Base-by-base conservation (phyloP, 1,140 invertebrate species). In the Drosophila paulistorum region DNA sequence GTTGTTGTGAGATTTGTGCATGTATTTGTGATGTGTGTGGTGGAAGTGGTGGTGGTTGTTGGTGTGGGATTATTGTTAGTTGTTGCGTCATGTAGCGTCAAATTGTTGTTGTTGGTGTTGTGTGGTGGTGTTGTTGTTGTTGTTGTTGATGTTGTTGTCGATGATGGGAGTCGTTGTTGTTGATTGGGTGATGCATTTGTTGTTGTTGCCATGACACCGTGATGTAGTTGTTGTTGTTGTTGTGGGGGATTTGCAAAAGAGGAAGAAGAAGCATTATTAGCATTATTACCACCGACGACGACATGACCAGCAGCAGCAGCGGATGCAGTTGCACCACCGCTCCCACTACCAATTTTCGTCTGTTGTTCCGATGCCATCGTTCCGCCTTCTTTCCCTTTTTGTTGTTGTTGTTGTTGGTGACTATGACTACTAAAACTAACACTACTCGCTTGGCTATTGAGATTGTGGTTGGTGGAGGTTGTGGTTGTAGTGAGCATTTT, bases 221-320 rank as follows among this genome's bases (percentile, higher is more conserved):
- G 89, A 83, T 89, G 86, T 86, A 77, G 87, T 91, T 85, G 82
- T 81, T 55, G 72, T 65, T 62, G 66, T 81, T 68, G 72, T 90
- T 79, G 86, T 90, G 86, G 81, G 87, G 90, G 90, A 90, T 92
- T 92, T 91, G 90, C 86, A 92, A 92, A 91, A 92, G 89, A 91
- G 83, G 90, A 91, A 92, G 89, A 91, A 91, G 90, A 92, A 92
- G 91, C 91, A 92, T 89, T 86, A 90, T 92, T 92, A 92, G 91
- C 90, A 92, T 89, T 91, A 92, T 90, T 92, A 91, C 90, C 81
- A 91, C 85, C 89, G 90, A 78, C 77, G 82, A 90, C 89, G 81
- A 83, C 70, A 91, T 82, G 84, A 85, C 83, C 84, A 90, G 80
- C 84, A 91, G 90, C 86, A 80, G 80, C 81, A 90, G 90, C 86